A percentile compares a stretch with the other conserved stretches of the same genome.
Conservation (phyloP, 1,140 invertebrate species). For the Magallana gigas region DNA sequence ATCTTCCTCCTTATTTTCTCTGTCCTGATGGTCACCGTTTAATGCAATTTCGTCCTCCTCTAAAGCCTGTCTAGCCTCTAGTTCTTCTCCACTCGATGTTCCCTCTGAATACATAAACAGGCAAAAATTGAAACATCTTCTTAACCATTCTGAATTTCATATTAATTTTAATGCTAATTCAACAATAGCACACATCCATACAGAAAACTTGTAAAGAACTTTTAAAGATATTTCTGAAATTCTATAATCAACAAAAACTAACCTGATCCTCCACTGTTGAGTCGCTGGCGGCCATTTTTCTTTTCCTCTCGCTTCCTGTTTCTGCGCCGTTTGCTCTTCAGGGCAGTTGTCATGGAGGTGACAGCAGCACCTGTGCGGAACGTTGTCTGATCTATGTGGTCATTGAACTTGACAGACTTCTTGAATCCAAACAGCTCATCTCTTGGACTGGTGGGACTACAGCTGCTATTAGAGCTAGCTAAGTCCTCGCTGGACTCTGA, state of each 20-base stretch:
- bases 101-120: not conserved
- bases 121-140: slow-evolving; percentile 14
- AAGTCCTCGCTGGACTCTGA: slow-evolving; percentile 79
- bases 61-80: slow-evolving; percentile 11
- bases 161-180: not conserved
- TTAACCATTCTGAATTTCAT: not conserved
- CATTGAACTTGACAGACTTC: slow-evolving; percentile 76
- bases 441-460: slow-evolving; percentile 60
- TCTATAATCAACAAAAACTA: slow-evolving; percentile 50
- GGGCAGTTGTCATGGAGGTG: slow-evolving; percentile 72
- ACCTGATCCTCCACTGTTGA: slow-evolving; percentile 69
- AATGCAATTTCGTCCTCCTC: slow-evolving; percentile 38
- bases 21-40: slow-evolving; percentile 45
- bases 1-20: slow-evolving; percentile 41
- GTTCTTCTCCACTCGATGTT: slow-evolving; percentile 54
- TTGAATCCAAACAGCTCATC: slow-evolving; percentile 60
- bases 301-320: slow-evolving; percentile 73
- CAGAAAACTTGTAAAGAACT: no score
- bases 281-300: slow-evolving; percentile 57
- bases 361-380: slow-evolving; percentile 73
- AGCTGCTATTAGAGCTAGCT: slow-evolving; percentile 47
- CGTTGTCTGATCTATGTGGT: slow-evolving; percentile 72
- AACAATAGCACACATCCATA: no score
- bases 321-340: slow-evolving; percentile 75
- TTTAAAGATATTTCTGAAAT: no score